Conservation (phyloP, 2,797 vertebrate genomes). For the Hapalemur alaotrensis region DNA sequence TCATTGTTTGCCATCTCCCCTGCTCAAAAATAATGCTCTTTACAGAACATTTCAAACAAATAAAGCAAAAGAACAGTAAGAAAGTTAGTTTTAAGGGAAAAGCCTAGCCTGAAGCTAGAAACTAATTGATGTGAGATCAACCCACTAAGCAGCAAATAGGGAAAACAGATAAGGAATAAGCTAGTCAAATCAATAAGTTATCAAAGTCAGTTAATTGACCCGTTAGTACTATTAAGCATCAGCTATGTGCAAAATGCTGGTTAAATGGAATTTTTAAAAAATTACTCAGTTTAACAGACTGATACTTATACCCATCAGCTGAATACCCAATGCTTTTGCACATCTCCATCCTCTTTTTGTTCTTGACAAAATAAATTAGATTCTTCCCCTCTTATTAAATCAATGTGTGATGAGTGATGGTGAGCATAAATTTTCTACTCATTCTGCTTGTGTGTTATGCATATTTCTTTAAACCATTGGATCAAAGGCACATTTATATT, state of each 20-base stretch:
- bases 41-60: neutral
- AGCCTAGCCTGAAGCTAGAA: neutral
- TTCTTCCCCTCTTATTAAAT: conserved; percentile 11
- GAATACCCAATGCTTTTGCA: neutral
- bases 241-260: neutral
- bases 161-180: neutral
- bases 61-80: neutral
- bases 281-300: neutral
- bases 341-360: neutral
- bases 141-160: neutral
- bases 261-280: neutral
- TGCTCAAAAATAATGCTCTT: neutral
- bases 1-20: neutral
- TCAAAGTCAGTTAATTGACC: neutral
- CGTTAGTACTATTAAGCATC: neutral
- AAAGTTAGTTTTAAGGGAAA: neutral
- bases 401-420: neutral
- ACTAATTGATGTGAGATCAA: neutral
- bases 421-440: conserved; percentile 7
- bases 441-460: neutral
- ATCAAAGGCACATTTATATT: neutral
- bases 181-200: neutral
- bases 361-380: conserved; percentile 7
- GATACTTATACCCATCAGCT: neutral
- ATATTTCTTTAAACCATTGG: conserved; percentile 1